These are phyloP conservation scores for Pseudochirops corinnae DNA, from an alignment of 2,797 vertebrate genomes.

Conservation along the genomic window DNA sequence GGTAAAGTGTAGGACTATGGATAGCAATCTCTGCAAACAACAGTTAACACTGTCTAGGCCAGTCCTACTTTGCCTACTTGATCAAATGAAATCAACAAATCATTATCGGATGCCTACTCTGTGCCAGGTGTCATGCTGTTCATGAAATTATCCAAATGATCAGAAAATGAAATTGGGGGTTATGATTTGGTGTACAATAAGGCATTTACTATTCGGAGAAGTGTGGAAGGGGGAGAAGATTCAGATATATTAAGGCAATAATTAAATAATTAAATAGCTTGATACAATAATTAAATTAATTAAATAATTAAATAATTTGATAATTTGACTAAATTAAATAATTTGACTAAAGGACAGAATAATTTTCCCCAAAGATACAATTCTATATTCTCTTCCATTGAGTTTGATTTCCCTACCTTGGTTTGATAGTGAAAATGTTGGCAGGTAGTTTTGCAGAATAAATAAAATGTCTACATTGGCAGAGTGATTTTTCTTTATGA, in stretches of 20 bases:
- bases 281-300: no score
- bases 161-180: neutral
- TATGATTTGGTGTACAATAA: neutral
- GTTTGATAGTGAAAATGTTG: neutral
- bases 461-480: neutral
- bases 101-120: neutral
- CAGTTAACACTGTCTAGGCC: neutral
- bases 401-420: neutral
- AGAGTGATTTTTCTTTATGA: neutral
- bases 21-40: neutral
- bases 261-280: neutral
- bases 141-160: neutral
- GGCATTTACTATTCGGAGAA: neutral
- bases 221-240: neutral
- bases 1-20: neutral
- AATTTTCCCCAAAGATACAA: neutral
- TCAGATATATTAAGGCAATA: neutral
- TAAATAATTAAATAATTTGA: no score
- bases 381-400: neutral
- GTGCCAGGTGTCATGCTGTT: neutral
- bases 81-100: conserved; percentile 26
- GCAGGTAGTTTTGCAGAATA: neutral
- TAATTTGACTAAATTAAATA: no score
- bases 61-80: conserved; percentile 20
- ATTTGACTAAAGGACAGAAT: neutral